A percentile compares a stretch with the other conserved stretches of the same genome.
These are phyloP conservation scores for Odontesthes bonariensis DNA, from an alignment of 2,113 vertebrate genomes.

Conservation along the genomic window DNA sequence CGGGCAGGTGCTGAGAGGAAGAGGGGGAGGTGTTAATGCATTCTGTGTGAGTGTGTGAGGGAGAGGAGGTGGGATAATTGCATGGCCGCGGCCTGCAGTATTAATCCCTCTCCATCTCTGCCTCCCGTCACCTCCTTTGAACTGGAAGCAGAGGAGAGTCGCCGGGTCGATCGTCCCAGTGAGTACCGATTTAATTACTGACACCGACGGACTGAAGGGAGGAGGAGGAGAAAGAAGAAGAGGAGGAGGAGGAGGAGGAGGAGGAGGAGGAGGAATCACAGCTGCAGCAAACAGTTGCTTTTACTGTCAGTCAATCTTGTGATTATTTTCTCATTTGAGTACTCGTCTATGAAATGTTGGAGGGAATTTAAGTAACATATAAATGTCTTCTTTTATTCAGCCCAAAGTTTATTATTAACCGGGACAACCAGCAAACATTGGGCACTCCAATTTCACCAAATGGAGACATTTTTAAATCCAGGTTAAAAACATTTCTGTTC, in stretches of 20 bases:
- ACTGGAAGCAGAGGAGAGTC: slow-evolving; percentile 48
- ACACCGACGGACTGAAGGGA: background rate
- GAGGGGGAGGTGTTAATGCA: slow-evolving; percentile 29
- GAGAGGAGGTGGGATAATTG: slow-evolving; percentile 67
- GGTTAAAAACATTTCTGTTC: too few species aligned
- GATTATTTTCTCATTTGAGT: background rate
- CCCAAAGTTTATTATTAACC: too few species aligned
- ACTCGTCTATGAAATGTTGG: too few species aligned
- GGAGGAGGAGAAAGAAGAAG: background rate
- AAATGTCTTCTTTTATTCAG: too few species aligned
- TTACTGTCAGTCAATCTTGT: background rate
- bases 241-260: background rate
- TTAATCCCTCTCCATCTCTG: slow-evolving; percentile 54
- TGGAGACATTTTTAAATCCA: too few species aligned
- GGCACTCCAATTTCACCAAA: too few species aligned
- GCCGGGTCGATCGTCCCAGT: slow-evolving; percentile 26
- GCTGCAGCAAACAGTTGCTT: slow-evolving; percentile 2
- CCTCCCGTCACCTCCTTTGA: slow-evolving; percentile 52
- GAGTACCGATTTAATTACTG: slow-evolving; percentile 53
- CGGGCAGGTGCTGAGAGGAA: slow-evolving; percentile 39
- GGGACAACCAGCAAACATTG: too few species aligned
- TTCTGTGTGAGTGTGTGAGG: slow-evolving; percentile 2
- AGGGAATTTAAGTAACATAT: too few species aligned
- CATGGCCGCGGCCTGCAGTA: slow-evolving; percentile 82
- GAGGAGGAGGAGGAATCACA: background rate